Conservation (phyloP, 2,113 vertebrate genomes). For the Genyomyrus donnyi region DNA sequence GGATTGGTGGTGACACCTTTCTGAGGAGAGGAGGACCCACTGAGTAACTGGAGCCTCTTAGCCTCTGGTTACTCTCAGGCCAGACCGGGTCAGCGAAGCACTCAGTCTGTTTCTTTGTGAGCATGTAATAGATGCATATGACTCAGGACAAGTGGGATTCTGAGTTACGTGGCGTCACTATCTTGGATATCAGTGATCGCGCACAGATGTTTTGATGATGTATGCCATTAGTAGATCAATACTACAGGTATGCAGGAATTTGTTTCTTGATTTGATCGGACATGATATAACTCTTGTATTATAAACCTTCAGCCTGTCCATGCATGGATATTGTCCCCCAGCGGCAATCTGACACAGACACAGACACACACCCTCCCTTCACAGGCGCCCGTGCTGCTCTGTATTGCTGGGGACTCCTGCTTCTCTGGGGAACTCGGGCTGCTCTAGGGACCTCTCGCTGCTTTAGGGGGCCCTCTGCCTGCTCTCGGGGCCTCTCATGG, state of each 20-base stretch:
- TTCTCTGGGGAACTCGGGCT: not conserved
- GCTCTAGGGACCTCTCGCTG: constrained; percentile 22
- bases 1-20: not conserved
- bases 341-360: not conserved
- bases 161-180: not conserved
- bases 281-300: not conserved
- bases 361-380: not conserved
- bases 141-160: not conserved
- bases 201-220: not conserved
- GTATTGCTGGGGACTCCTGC: not conserved
- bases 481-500: not conserved
- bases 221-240: not conserved
- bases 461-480: not conserved
- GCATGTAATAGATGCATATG: not conserved
- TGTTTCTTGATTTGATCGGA: not conserved
- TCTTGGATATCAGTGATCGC: not conserved
- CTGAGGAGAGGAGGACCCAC: not conserved
- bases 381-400: not conserved
- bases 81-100: not conserved
- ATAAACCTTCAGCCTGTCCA: not conserved
- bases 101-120: not conserved
- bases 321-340: not conserved
- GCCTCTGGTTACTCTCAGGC: not conserved
- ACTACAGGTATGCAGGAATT: not conserved
- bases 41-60: not conserved